Conservation (phyloP, 2,888 invertebrate genomes). For the Xestoiulus laeticollis region DNA sequence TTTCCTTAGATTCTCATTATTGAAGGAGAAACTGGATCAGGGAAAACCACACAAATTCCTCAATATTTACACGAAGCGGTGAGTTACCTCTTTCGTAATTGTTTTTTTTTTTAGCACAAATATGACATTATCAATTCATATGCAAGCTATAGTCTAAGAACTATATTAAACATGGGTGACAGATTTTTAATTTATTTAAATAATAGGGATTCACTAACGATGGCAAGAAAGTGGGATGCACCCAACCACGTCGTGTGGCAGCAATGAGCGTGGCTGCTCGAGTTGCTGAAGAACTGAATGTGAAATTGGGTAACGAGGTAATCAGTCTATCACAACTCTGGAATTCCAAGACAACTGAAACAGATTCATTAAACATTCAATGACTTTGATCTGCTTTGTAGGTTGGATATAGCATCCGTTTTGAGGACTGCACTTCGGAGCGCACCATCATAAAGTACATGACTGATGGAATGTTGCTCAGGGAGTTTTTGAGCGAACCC, state of each 20-base stretch:
- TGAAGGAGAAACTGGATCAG: slow-evolving; percentile 81
- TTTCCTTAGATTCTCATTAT: slow-evolving; percentile 80
- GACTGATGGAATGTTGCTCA: slow-evolving; percentile 97
- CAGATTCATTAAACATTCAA: neutral
- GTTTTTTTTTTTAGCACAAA: neutral
- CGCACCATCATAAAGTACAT: slow-evolving; percentile 97
- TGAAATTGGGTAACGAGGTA: slow-evolving; percentile 83
- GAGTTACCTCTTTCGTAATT: slow-evolving; percentile 59
- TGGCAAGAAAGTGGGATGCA: slow-evolving; percentile 93
- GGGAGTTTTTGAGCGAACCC: slow-evolving; percentile 97
- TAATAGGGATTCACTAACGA: slow-evolving; percentile 67
- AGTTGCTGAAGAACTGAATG: slow-evolving; percentile 97
- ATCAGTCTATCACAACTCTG: too few species aligned
- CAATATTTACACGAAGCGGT: slow-evolving; percentile 69
- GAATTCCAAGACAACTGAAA: too few species aligned
- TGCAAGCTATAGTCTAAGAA: neutral
- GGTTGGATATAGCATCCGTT: slow-evolving; percentile 84
- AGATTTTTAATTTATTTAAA: neutral
- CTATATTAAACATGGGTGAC: neutral
- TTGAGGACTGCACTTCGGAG: slow-evolving; percentile 99
- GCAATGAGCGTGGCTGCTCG: slow-evolving; percentile 99
- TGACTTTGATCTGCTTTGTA: slow-evolving; percentile 59
- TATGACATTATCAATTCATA: too few species aligned
- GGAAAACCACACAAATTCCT: slow-evolving; percentile 71
- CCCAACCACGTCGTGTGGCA: slow-evolving; percentile 96